Base-by-base conservation (phyloP, 2,888 invertebrate species). In the Eupithecia inturbata region DNA sequence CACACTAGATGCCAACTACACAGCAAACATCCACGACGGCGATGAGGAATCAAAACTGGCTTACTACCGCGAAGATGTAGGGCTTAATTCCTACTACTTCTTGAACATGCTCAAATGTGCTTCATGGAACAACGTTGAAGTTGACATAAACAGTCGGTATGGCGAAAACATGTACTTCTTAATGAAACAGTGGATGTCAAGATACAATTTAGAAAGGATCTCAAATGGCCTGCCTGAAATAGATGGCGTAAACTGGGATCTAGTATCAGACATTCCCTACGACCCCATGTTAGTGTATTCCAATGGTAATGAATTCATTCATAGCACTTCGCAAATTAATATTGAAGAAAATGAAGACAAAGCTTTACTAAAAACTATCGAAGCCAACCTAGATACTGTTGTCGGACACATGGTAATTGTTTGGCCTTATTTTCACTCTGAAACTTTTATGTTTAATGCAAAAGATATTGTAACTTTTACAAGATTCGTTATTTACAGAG, bases 51-150 rank as follows among this genome's bases (percentile, higher is more conserved):
- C 95, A 75, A 95, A 95, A 81, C 81, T 97, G 72, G 95, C 95
- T 64, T 97, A 97, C 87, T 97, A 96, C 88, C 95, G 95, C n/a
- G 96, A 97, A 88, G 97, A 97, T 84, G 89, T 97, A 73, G 96
- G 96, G 68, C 90, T 96, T 77, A 97, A 96, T 87, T 87, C 95
- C 0, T 96, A 94, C 88, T 96, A 96, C 90, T 96, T 95, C 87
- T 94, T 95, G 83, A 87, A 82, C 76, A 92, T 91, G 81, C 91
- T 96, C 77, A 95, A 95, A 81, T 85, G 89, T 79, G 93, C 95
- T 64, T 95, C 96, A 4, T 96, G 95, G 94, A 95, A 95, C 88
- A 89, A 96, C 79, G 77, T 80, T 22, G 90, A 94, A 33, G 68
- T 78, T 28, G 71, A 80, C 60, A 89, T 92, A 72, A 90, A 94